These are phyloP conservation scores for Carabus problematicus DNA, from an alignment of 2,888 invertebrate genomes.

Conservation along the genomic window DNA sequence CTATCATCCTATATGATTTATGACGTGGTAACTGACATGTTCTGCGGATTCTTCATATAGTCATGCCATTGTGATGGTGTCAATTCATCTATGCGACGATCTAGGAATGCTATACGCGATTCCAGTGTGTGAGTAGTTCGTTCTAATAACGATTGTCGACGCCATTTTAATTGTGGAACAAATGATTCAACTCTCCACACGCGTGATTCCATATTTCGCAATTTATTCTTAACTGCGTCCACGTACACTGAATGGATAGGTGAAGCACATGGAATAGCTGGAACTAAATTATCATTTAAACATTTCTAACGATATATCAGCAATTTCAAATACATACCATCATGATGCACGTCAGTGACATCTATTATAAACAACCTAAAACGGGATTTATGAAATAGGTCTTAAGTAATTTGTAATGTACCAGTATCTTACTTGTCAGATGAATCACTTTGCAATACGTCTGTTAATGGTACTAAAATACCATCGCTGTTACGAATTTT, in stretches of 20 bases:
- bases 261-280: slow-evolving; percentile 49
- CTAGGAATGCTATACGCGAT: slow-evolving; percentile 60
- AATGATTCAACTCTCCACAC: slow-evolving; percentile 57
- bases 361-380: slow-evolving; percentile 59
- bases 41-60: slow-evolving; percentile 27
- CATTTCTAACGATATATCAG: background rate
- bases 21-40: slow-evolving; percentile 46
- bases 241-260: slow-evolving; percentile 59
- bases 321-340: slow-evolving; percentile 57
- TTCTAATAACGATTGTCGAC: slow-evolving; percentile 59
- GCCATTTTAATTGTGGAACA: slow-evolving; percentile 58
- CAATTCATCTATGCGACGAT: slow-evolving; percentile 61
- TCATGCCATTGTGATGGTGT: slow-evolving; percentile 58
- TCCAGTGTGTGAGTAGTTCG: slow-evolving; percentile 58
- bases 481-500: slow-evolving; percentile 60
- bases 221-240: slow-evolving; percentile 60
- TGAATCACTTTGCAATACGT: slow-evolving; percentile 55
- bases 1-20: slow-evolving; percentile 42
- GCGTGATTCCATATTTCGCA: slow-evolving; percentile 59
- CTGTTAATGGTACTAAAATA: slow-evolving; percentile 58
- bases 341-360: slow-evolving; percentile 58
- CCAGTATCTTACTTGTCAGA: slow-evolving; percentile 50
- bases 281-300: slow-evolving; percentile 47
- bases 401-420: slow-evolving; percentile 17
- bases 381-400: slow-evolving; percentile 45